phyloP scores from a whole-genome alignment of 2,797 vertebrate genomes.

The Dermochelys coriacea region DNA sequence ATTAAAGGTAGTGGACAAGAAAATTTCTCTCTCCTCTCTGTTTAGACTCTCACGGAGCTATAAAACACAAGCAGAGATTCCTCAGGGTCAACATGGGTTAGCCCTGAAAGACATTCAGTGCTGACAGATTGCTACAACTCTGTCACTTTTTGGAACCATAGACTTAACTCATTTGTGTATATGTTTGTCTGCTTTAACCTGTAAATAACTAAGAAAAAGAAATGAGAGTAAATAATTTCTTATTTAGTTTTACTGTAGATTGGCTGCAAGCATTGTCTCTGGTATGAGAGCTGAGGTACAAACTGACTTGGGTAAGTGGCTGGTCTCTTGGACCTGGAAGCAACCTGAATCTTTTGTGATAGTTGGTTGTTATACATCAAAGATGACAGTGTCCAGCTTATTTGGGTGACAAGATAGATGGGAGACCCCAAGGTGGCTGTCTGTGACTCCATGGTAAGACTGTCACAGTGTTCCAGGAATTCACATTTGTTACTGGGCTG shows the following conservation, averaged over 20 bases:
- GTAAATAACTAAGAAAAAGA: neutral
- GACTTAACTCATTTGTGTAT: neutral
- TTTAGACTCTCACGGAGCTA: neutral
- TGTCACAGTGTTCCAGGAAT: neutral
- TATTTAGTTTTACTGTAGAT: neutral
- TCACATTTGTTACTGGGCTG: neutral
- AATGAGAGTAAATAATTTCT: neutral
- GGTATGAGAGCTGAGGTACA: neutral
- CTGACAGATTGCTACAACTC: neutral
- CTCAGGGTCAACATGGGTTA: neutral
- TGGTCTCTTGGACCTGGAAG: neutral
- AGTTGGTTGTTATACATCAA: neutral
- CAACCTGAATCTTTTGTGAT: neutral
- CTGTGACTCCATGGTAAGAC: neutral
- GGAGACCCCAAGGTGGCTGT: neutral
- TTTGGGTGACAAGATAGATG: neutral
- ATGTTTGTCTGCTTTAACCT: neutral
- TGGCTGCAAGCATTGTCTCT: neutral
- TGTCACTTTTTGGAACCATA: neutral
- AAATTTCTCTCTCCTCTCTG: neutral
- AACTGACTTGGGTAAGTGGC: neutral
- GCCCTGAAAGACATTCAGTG: neutral
- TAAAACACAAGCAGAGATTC: neutral
- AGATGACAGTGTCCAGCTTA: neutral
- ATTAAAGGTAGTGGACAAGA: neutral